Base-by-base conservation (phyloP, 2,113 vertebrate genomes). In the Mesoclemmys tuberculata region DNA sequence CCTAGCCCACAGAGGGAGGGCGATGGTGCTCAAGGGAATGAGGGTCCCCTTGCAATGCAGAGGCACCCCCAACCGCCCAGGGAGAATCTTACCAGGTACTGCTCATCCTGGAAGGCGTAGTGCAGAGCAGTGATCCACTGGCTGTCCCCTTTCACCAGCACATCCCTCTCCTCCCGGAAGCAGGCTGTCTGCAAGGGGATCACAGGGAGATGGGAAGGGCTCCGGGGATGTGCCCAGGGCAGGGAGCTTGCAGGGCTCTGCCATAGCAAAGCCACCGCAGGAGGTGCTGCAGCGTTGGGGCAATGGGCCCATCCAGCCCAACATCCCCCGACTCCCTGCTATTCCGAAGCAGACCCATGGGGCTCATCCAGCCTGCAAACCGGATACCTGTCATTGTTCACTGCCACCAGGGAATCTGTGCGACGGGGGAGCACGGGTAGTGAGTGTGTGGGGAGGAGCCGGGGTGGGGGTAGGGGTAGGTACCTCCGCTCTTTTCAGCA, bases 401-500 rank as follows among this genome's bases (percentile, higher is more conserved):
- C 8, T n/a, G 18, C 35, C 61, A n/a, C 61, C 5, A 48, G 77
- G 19, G 56, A 87, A 48, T 48, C 51, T 61, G 81, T 49, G 35
- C 61, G n/a, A 54, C 9, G 10, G 55, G 68, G 49, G 55, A 12
- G 24, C 38, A 84, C 82, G 16, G 49, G 49, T 13, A 1, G 26
- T 44, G 54, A 75, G 58, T n/a, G 16, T 27, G n/a, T n/a, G n/a
- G 4, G 22, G 2, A 6, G 44, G 80, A 44, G 8, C 19, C 18
- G 6, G 46, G 46, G 46, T 19, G 18, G 51, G 41, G 48, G 6
- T 12, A 24, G 78, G 19, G 56, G 56, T 41, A 88, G 93, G 98
- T 98, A 96, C 99, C 98, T 99, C 99, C 0, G 98, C 99, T 52
- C 99, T 97, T 94, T 99, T 99, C 92, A 99, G 98, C 99, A 99